Percentiles rank a stretch among this genome's conserved stretches.
These are phyloP conservation scores for Hyles euphorbiae DNA, from an alignment of 1,140 invertebrate genomes.

Conservation along the genomic window DNA sequence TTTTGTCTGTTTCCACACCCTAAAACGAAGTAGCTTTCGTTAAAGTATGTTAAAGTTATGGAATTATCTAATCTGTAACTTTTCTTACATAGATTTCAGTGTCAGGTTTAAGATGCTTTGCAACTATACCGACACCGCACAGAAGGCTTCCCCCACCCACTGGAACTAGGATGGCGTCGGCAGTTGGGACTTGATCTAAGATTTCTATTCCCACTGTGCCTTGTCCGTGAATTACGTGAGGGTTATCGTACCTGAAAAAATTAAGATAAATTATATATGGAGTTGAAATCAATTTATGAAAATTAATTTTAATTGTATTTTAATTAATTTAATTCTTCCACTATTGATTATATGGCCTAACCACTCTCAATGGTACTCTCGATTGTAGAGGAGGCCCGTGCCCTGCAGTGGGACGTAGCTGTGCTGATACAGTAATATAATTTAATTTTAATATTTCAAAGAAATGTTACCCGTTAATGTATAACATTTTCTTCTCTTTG, in stretches of 20 bases:
- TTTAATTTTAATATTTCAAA: too few species aligned
- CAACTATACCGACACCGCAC: slow-evolving; percentile 78
- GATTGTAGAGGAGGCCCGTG: too few species aligned
- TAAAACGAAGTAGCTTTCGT: slow-evolving; percentile 46
- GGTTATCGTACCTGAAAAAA: slow-evolving; percentile 79
- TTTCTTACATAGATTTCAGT: slow-evolving; percentile 56
- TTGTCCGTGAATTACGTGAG: slow-evolving; percentile 82
- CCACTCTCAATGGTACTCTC: too few species aligned
- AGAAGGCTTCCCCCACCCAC: slow-evolving; percentile 84
- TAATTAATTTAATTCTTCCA: too few species aligned
- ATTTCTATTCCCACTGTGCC: slow-evolving; percentile 84
- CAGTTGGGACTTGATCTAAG: slow-evolving; percentile 77
- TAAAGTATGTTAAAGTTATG: too few species aligned
- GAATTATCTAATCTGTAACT: too few species aligned
- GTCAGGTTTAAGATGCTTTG: slow-evolving; percentile 80
- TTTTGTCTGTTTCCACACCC: slow-evolving; percentile 89
- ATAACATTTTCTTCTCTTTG: slow-evolving; percentile 81
- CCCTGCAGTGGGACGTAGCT: too few species aligned
- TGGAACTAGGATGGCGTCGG: slow-evolving; percentile 77
- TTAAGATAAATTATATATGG: neutral
- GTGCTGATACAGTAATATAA: too few species aligned
- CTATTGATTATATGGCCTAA: too few species aligned
- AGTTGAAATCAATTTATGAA: neutral
- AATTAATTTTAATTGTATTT: neutral
- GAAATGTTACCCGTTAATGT: slow-evolving; percentile 84